Evolutionary conservation across 2,113 vertebrate species (phyloP), one percentile per base, ranked within the genome.

Genomic region (Pteronura brasiliensis): DNA sequence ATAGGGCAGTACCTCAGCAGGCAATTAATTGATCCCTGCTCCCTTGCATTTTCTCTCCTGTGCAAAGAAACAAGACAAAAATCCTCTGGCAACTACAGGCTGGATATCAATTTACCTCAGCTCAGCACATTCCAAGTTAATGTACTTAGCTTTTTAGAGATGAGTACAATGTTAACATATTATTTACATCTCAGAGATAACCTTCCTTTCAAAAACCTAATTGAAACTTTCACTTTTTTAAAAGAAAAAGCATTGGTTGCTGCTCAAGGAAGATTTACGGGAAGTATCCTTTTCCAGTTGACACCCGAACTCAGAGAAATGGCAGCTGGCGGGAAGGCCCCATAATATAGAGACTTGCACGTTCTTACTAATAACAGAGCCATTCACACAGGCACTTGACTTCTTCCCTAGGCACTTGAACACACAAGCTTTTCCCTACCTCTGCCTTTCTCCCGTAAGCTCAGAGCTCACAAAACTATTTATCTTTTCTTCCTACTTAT

Each of bases 151-250:
- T 42, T 82, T 90, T 88, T 9, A 92, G 55, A 96, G 77, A 31
- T 34, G 20, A 93, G 63, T 44, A 59, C 77, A 67, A 76, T 74
- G 77, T 89, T 95, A 86, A 93, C 89, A 36, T 95, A 97, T 92
- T 95, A 95, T 90, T 97, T 97, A 98, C 96, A 92, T 92, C 97
- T 96, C 92, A 47, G 18, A 88, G 93, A 93, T 96, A 95, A 90
- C 34, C 83, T 95, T 92, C 47, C 93, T 92, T 96, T 95, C 49
- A 61, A 72, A 92, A 96, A 94, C 87, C 55, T 96, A 84, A 90
- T 49, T 80, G 90, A 96, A 97, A 96, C 6, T 1, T 82, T 13
- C 80, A 34, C n/a, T 47, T 59, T 36, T 52, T 89, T 95, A 80
- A 20, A n/a, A 93, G 84, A 39, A 76, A 72, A 95, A 44, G 61